These are phyloP conservation scores for Cheilosia vernalis DNA, from an alignment of 2,888 invertebrate species.

Conservation along the genomic window DNA sequence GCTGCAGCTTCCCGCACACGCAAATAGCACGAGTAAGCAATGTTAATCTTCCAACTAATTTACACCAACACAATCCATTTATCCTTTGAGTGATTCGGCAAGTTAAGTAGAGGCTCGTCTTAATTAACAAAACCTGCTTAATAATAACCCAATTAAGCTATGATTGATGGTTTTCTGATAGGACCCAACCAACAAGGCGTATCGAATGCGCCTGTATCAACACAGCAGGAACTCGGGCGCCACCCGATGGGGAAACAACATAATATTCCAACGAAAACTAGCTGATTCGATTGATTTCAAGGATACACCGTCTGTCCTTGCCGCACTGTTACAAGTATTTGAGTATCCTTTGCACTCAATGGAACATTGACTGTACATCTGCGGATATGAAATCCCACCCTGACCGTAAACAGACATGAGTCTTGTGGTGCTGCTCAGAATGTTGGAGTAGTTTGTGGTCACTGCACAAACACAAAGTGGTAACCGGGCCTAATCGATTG, in stretches of 20 bases:
- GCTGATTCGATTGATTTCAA: constrained; percentile 60
- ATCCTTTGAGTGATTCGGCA: constrained; percentile 50
- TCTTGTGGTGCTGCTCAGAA: constrained; percentile 49
- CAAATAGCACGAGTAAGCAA: constrained; percentile 11
- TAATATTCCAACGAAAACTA: constrained; percentile 63
- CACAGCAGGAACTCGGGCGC: not conserved
- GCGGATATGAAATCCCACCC: constrained; percentile 64
- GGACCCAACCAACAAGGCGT: not conserved
- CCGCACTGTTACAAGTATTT: not conserved
- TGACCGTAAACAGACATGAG: constrained; percentile 66
- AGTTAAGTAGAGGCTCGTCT: constrained; percentile 52
- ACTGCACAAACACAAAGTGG: constrained; percentile 42
- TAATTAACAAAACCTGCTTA: constrained; percentile 61
- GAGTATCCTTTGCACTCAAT: not conserved
- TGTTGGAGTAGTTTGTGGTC: constrained; percentile 71
- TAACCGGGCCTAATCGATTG: constrained; percentile 45
- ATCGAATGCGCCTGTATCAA: constrained; percentile 39
- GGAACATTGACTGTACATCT: constrained; percentile 40
- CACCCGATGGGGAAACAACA: constrained; percentile 53
- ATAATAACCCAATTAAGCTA: constrained; percentile 55
- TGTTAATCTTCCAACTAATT: constrained; percentile 43
- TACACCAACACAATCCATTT: constrained; percentile 51
- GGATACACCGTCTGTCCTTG: constrained; percentile 31
- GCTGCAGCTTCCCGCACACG: not conserved
- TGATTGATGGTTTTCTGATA: constrained; percentile 58